These are phyloP conservation scores for Eristalis arbustorum DNA, from an alignment of 2,888 invertebrate genomes.

Conservation along the genomic window DNA sequence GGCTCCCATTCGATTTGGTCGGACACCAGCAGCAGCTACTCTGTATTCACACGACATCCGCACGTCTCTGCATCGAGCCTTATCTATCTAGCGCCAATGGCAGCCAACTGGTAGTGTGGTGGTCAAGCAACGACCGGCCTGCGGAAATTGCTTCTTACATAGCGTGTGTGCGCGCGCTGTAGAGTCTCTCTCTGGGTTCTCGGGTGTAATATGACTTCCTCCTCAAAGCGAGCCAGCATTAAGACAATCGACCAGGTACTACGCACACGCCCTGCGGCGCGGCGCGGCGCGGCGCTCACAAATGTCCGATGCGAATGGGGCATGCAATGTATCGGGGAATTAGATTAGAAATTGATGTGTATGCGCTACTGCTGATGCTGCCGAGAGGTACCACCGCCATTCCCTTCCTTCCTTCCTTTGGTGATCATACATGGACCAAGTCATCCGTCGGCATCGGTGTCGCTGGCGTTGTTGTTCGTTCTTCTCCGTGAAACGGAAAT, in stretches of 20 bases:
- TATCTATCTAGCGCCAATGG: conserved; percentile 61
- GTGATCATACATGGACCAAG: not conserved
- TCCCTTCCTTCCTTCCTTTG: no score
- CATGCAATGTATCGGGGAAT: conserved; percentile 54
- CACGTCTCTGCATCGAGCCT: not conserved
- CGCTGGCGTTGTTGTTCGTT: conserved; percentile 22
- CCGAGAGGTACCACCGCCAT: not conserved
- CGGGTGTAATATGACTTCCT: conserved; percentile 31
- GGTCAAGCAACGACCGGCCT: conserved; percentile 45
- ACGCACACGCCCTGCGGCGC: conserved; percentile 13
- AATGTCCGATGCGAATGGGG: conserved; percentile 57
- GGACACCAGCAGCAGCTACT: not conserved
- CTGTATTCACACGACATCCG: conserved; percentile 55
- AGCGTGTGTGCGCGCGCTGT: conserved; percentile 45
- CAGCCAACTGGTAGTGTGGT: conserved; percentile 32
- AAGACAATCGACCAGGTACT: conserved; percentile 25
- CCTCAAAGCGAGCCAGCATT: conserved; percentile 9
- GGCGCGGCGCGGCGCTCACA: conserved; percentile 9
- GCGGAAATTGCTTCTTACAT: conserved; percentile 65
- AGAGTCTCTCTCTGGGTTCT: conserved; percentile 1
- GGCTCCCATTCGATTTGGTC: conserved; percentile 5
- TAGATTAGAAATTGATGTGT: conserved; percentile 66
- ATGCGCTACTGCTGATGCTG: conserved; percentile 58
- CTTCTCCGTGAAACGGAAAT: conserved; percentile 54
- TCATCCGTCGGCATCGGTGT: not conserved